Base-by-base conservation (phyloP, 2,888 invertebrate genomes). In the Molanna angustata region DNA sequence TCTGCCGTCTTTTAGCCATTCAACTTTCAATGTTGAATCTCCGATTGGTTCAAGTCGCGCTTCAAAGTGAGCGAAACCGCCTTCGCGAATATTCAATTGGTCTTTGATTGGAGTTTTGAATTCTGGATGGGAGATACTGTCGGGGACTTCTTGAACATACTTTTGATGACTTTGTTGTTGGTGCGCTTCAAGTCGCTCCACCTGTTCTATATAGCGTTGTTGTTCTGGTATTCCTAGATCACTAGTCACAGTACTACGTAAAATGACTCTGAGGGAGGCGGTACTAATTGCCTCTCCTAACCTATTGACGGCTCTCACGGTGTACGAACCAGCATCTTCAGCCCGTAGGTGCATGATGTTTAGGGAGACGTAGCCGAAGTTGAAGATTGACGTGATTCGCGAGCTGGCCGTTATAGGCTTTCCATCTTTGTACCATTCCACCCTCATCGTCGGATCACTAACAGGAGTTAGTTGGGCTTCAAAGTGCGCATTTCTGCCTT, bases 301-400 rank as follows among this genome's bases (percentile, higher is more conserved):
- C 68, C 88, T 86, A 71, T 94, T 94, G 62, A 90, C 86, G 76
- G 94, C 94, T 67, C 92, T 85, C 69, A 90, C 90, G 64, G 91
- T 92, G 66, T 94, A 94, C 73, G 89, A 88, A 75, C 96, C 96
- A 68, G 91, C 88, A 85, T 99, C 98, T 86, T 98, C 97, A 81
- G 89, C 86, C 80, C 95, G 90, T 83, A 96, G 89, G 86, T 96
- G 95, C 87, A 94, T 83, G 75, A 98, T 95, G 79, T 96, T 96
- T 68, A 97, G 88, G 78, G 94, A 94, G 80, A 96, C 95, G 83
- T 95, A 95, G 72, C 96, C 96, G 84, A 97, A 96, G 85, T 96
- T 97, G 84, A 94, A 94, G 82, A 94, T 92, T 71, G 94, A 93
- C 71, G 92, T 92, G 78, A 94, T 95, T 78, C 96, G 86, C 71